phyloP scores from a whole-genome alignment of 2,888 invertebrate genomes.

The Scaeva pyrastri region DNA sequence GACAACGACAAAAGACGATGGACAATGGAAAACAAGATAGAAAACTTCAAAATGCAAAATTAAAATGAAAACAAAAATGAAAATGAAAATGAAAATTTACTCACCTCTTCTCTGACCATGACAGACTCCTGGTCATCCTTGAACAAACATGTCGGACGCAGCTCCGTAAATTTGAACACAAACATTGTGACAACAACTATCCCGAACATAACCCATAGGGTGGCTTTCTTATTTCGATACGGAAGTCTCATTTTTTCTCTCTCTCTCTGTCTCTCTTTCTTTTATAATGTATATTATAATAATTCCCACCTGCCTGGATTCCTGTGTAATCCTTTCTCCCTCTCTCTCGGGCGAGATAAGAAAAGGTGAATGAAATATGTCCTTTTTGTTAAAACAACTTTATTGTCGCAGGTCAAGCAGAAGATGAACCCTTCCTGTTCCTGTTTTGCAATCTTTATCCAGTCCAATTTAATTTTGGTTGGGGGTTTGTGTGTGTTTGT shows the following conservation, averaged over 20 bases:
- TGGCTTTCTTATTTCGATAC: constrained; percentile 83
- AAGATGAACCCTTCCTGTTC: constrained; percentile 41
- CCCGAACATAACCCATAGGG: constrained; percentile 82
- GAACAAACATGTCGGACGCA: constrained; percentile 83
- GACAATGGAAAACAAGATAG: constrained; percentile 7
- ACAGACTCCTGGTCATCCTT: constrained; percentile 81
- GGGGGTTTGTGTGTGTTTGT: background rate
- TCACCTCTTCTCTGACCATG: constrained; percentile 83
- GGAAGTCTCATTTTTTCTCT: constrained; percentile 82
- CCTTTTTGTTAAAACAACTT: constrained; percentile 61
- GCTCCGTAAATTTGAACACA: constrained; percentile 83
- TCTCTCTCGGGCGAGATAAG: constrained; percentile 35
- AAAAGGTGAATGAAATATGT: constrained; percentile 60
- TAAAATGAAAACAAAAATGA: too few species aligned
- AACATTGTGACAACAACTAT: constrained; percentile 83
- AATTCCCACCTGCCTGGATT: background rate
- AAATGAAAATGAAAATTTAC: constrained; percentile 72
- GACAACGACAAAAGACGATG: background rate
- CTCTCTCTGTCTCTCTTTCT: constrained; percentile 28
- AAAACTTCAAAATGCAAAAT: constrained; percentile 27
- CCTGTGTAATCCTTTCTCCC: constrained; percentile 44
- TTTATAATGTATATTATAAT: constrained; percentile 56
- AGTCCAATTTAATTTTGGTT: constrained; percentile 44
- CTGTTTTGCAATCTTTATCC: constrained; percentile 44
- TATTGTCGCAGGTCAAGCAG: constrained; percentile 68